Base-by-base conservation (phyloP, 2,113 vertebrate species). In the Larimichthys polyactis region DNA sequence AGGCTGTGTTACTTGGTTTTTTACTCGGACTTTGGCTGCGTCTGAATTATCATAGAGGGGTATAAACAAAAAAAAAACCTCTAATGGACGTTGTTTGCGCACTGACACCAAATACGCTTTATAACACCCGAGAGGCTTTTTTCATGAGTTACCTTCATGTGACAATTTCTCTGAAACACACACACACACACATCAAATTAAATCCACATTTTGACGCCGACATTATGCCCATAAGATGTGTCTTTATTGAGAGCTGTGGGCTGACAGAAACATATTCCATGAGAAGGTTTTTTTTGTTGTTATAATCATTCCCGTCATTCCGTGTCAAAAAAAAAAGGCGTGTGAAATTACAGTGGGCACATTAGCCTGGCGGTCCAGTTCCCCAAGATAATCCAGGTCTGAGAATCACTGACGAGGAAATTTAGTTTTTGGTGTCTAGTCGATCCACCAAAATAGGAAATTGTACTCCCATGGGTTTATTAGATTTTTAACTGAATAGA, bases 391-490 rank as follows among this genome's bases (percentile, higher is more conserved):
- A 92, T 92, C 93, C 93, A 90, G 32, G 40, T 70, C 14, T 75
- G 77, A 82, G 75, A 86, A 85, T 80, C 79, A 87, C 83, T 60
- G 87, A 86, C 51, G 89, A 84, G 52, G 71, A 86, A 17, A 76
- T 87, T 89, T 87, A 64, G 81, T 78, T 91, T 27, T 90, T 76
- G 81, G 87, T 84, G 77, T 91, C 54, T 83, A 63, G 87, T 71
- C 76, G 79, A 83, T 90, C 92, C 92, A 92, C 89, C 90, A 89
- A 87, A 79, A 78, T 70, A 75, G 75, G 27, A 91, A 81, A 91
- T 88, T 88, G 88, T 93, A 90, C 87, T 94, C 87, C 90, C 81
- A 69, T 20, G 17, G 88, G 83, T 89, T 91, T 91, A 89, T 85
- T 89, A 19, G 79, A 69, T 75, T 85, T 88, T 71, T 75, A 55